Evolutionary conservation across 2,888 invertebrate genomes (phyloP).

Genomic region (Tinea pellionella): DNA sequence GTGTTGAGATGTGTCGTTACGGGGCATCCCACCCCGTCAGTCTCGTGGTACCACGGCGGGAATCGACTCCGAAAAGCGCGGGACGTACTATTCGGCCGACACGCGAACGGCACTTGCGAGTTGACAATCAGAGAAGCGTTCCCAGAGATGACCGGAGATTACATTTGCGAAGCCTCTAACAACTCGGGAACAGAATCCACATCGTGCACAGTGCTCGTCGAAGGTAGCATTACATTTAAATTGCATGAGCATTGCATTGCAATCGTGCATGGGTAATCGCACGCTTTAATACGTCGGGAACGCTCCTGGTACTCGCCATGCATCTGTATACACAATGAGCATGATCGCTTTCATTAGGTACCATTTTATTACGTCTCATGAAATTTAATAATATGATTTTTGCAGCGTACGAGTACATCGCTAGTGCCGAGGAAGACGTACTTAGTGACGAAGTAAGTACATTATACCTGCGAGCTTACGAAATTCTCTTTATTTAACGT

Average conservation of each 20-base stretch:
- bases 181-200: slow-evolving; percentile 85
- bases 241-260: slow-evolving; percentile 25
- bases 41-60: slow-evolving; percentile 84
- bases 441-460: slow-evolving; percentile 78
- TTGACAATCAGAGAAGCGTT: slow-evolving; percentile 88
- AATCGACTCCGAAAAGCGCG: slow-evolving; percentile 79
- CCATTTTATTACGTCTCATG: not conserved
- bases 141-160: slow-evolving; percentile 90
- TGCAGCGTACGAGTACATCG: slow-evolving; percentile 92
- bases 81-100: slow-evolving; percentile 80
- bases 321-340: slow-evolving; percentile 37
- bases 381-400: slow-evolving; percentile 20
- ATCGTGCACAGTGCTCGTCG: slow-evolving; percentile 80
- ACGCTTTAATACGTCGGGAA: slow-evolving; percentile 14
- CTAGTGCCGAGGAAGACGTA: slow-evolving; percentile 85
- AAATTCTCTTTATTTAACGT: too few species aligned
- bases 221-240: slow-evolving; percentile 71
- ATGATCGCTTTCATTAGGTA: not conserved
- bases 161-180: slow-evolving; percentile 85
- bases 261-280: not conserved
- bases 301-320: too few species aligned
- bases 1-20: slow-evolving; percentile 77
- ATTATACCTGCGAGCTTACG: not conserved
- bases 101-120: slow-evolving; percentile 82
- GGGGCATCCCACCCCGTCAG: slow-evolving; percentile 83